Conservation (phyloP, 2,113 vertebrate genomes). For the Campylomormyrus tamandua region DNA sequence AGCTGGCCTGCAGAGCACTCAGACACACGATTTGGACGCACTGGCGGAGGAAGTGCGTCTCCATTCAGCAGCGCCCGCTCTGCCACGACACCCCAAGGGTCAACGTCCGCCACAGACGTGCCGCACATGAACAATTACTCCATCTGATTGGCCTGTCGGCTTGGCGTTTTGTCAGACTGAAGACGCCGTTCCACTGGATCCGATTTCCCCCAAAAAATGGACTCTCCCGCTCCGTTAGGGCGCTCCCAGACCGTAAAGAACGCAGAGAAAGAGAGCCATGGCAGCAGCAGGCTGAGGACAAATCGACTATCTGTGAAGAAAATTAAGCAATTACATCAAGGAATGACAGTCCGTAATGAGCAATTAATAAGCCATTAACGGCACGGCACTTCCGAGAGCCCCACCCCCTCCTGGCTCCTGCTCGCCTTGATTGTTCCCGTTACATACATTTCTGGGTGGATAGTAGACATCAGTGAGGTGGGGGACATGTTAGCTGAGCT, state of each 20-base stretch:
- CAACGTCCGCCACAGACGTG: conserved; percentile 24
- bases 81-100: not conserved
- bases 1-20: conserved; percentile 65
- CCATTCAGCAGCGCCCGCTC: not conserved
- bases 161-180: conserved; percentile 45
- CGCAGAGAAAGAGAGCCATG: not conserved
- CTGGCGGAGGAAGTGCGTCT: not conserved
- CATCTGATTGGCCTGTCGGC: conserved; percentile 41
- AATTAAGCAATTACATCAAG: conserved; percentile 41
- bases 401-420: not conserved
- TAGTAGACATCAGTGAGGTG: not conserved
- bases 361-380: conserved; percentile 45
- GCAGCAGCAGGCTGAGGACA: not conserved
- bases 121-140: conserved; percentile 37
- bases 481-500: not conserved
- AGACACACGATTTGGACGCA: conserved; percentile 41
- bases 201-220: conserved; percentile 37
- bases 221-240: conserved; percentile 29
- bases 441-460: not conserved
- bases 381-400: conserved; percentile 30
- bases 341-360: conserved; percentile 35
- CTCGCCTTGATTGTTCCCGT: not conserved
- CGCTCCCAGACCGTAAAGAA: not conserved
- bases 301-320: conserved; percentile 32
- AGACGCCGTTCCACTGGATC: conserved; percentile 34